Evolutionary conservation across 2,797 vertebrate species (phyloP).

Genomic region (Ctenosaura bakeri): DNA sequence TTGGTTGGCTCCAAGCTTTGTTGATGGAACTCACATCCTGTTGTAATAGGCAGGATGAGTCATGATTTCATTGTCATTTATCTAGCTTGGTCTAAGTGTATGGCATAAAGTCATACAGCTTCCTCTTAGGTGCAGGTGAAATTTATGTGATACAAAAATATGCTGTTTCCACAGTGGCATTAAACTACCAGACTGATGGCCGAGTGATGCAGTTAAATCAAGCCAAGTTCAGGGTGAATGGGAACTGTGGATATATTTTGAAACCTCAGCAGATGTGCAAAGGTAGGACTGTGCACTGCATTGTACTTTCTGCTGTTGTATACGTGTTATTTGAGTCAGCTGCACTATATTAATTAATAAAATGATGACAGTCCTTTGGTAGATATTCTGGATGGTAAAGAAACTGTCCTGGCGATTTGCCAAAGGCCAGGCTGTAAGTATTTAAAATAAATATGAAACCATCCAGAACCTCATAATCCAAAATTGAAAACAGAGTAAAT

Average conservation of each 20-base stretch:
- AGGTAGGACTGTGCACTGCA: constrained; percentile 81
- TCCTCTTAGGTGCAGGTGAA: background rate
- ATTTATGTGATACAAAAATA: background rate
- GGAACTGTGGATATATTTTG: constrained; percentile 93
- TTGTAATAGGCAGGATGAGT: background rate
- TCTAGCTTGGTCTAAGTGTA: background rate
- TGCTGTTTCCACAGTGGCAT: constrained; percentile 86
- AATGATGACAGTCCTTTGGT: constrained; percentile 4
- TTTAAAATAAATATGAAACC: background rate
- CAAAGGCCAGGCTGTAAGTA: background rate
- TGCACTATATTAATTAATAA: background rate
- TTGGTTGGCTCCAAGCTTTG: background rate
- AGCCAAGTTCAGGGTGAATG: constrained; percentile 96
- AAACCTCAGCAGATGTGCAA: constrained; percentile 97
- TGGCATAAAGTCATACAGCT: background rate
- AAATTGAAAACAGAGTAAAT: background rate
- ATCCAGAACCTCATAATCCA: background rate
- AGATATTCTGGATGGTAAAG: background rate
- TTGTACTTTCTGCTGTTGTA: background rate
- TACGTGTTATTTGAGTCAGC: background rate
- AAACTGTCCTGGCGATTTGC: background rate
- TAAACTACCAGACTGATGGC: constrained; percentile 98
- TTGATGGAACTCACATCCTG: background rate
- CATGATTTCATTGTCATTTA: background rate
- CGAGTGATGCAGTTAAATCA: constrained; percentile 98